phyloP scores from a whole-genome alignment of 30 jellyfish, hydroid and myxozoan species.

The Hydractinia echinata region DNA sequence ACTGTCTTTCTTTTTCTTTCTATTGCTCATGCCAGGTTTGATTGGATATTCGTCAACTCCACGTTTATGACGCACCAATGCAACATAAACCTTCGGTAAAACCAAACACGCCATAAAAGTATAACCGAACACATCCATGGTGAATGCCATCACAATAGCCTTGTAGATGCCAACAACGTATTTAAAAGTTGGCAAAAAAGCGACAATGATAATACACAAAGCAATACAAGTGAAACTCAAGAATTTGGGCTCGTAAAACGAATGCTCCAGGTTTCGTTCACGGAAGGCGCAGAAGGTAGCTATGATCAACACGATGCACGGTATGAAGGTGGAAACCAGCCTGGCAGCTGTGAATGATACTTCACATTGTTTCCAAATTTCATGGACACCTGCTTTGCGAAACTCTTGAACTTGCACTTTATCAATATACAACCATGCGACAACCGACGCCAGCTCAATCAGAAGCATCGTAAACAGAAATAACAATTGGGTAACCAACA shows the following conservation, averaged over 20 bases:
- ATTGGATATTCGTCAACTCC: slow-evolving; percentile 23
- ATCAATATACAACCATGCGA: slow-evolving; percentile 54
- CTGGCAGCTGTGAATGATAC: slow-evolving; percentile 50
- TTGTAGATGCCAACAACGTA: slow-evolving; percentile 71
- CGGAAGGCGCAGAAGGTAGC: slow-evolving; percentile 62
- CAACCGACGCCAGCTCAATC: slow-evolving; percentile 30
- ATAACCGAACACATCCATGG: slow-evolving; percentile 64
- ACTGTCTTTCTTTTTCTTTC: too few species aligned
- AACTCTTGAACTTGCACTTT: slow-evolving; percentile 34
- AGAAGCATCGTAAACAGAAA: slow-evolving; percentile 20
- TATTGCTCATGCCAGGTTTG: not conserved
- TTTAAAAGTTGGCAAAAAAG: slow-evolving; percentile 75
- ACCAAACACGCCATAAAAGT: slow-evolving; percentile 68
- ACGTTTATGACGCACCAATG: slow-evolving; percentile 7
- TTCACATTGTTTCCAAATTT: slow-evolving; percentile 49
- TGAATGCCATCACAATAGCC: slow-evolving; percentile 80
- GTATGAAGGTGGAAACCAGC: slow-evolving; percentile 51
- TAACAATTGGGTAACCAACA: slow-evolving; percentile 1
- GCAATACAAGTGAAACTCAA: slow-evolving; percentile 73
- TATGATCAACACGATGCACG: slow-evolving; percentile 38
- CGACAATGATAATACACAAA: slow-evolving; percentile 61
- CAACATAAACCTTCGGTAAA: slow-evolving; percentile 50
- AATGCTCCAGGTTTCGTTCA: slow-evolving; percentile 67
- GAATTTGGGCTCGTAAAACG: slow-evolving; percentile 75
- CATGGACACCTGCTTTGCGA: slow-evolving; percentile 30